A percentile compares a stretch with the other conserved stretches of the same genome.
These are phyloP conservation scores for Tapirus terrestris DNA, from an alignment of 2,113 vertebrate genomes.

Conservation along the genomic window DNA sequence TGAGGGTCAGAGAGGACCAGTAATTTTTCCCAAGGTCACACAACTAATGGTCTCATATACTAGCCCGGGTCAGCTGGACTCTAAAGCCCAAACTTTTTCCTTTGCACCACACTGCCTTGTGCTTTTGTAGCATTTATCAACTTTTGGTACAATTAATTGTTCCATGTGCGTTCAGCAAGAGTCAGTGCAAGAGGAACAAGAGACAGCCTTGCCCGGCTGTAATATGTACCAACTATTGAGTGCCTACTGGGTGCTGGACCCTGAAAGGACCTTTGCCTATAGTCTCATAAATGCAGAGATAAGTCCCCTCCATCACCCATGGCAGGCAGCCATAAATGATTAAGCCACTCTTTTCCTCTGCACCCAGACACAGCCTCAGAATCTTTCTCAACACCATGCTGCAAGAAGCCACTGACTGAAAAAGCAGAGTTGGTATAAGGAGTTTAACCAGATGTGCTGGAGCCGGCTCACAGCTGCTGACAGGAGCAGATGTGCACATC, in stretches of 20 bases:
- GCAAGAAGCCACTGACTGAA: not conserved
- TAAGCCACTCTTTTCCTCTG: not conserved
- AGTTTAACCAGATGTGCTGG: not conserved
- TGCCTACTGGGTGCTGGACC: not conserved
- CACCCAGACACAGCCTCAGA: not conserved
- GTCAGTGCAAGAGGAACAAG: not conserved
- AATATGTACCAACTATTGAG: not conserved
- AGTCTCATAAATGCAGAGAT: not conserved
- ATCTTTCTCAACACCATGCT: not conserved
- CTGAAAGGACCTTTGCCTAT: not conserved
- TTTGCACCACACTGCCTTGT: too few relatives aligned
- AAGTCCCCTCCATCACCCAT: rapidly evolving
- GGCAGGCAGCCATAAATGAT: not conserved
- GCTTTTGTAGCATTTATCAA: not conserved
- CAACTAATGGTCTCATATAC: too few relatives aligned
- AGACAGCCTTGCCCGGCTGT: not conserved
- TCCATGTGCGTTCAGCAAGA: not conserved
- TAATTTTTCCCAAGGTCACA: not conserved
- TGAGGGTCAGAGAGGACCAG: not conserved
- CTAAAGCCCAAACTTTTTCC: not conserved
- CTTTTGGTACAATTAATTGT: not conserved
- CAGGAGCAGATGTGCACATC: not conserved
- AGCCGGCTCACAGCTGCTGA: not conserved
- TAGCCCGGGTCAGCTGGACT: not conserved
- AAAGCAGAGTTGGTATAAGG: not conserved